Evolutionary conservation across 2,888 invertebrate species (phyloP), one percentile per base, ranked within the genome.

Genomic region (Leucania comma): DNA sequence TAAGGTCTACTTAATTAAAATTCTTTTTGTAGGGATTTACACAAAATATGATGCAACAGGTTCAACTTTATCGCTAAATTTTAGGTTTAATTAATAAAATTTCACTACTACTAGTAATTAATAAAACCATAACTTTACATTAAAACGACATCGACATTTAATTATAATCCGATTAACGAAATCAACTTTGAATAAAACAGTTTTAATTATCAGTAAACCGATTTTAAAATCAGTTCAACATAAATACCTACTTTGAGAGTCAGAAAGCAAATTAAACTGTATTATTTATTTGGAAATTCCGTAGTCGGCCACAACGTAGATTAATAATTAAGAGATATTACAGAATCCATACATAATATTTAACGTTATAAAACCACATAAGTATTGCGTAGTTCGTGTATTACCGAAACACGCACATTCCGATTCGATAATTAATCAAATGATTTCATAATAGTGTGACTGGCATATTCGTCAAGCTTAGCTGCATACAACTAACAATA

Each of bases 331-430:
- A 42, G 62, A 63, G 14, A 56, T 24, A 38, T 59, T 50, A 74
- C 54, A 48, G 50, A 59, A 63, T 60, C 1, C 38, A 53, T 22
- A 29, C 35, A 63, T 62, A 35, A 50, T 50, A 4, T 46, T 32
- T 6, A 51, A 59, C 50, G 35, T 57, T 50, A 60, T n/a, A 63
- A 69, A 61, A 78, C 50, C 62, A 76, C 72, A 78, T 24, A 62
- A 51, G 9, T 59, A 35, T 76, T 78, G 63, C 73, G 66, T 29
- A 26, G 24, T n/a, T 38, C 14, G 9, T 22, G 10, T 20, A 46
- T 62, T 59, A 48, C 59, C 53, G 63, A 73, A 68, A 68, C 73
- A 24, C 42, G 38, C 59, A 20, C 62, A 78, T 78, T 64, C 68
- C 50, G 9, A 61, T 60, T 72, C 32, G 24, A 42, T 24, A 57